Base-by-base conservation (phyloP, 2,113 vertebrate genomes). In the Anoplopoma fimbria region DNA sequence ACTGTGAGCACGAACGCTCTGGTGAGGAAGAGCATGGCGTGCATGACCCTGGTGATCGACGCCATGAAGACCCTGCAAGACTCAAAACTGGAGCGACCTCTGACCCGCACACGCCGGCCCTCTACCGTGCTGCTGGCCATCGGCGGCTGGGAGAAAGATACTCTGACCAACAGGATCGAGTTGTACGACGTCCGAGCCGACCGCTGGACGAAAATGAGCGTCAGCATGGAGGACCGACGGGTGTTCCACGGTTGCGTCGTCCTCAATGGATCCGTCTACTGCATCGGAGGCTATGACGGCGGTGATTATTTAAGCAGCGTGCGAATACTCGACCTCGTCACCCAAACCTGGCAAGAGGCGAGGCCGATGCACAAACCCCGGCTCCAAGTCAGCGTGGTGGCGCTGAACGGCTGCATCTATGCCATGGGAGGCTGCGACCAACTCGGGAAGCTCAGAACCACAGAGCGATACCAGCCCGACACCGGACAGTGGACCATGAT, bases 401-500 rank as follows among this genome's bases (percentile, higher is more conserved):
- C 19, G 13, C 64, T 87, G 38, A 42, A 75, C 0, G 64, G 70
- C 23, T 61, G 29, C 29, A 62, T 88, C 21, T 85, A 82, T 5
- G 70, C 75, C 10, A 33, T 88, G n/a, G 86, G 86, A 8, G 82
- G 86, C 2, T 21, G 42, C 4, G 5, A 0, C 3, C 1, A 12
- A 8, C 3, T 17, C 2, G 2, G 10, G 0, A 63, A 14, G 7
- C n/a, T 73, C 4, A 64, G 53, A 4, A 45, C 49, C 19, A 78
- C 74, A 21, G 82, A 87, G 49, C 31, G 73, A 25, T 87, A 70
- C 15, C 40, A 51, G 25, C 77, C 78, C 0, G 19, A 70, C 25
- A 51, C 63, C 38, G 74, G 73, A 34, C 69, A 75, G 69, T 87
- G 86, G 82, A 75, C 74, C 4, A 2, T 38, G 29, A 78, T 87